Evolutionary conservation across 2,113 vertebrate genomes (phyloP).

Genomic region (Serinus canaria): DNA sequence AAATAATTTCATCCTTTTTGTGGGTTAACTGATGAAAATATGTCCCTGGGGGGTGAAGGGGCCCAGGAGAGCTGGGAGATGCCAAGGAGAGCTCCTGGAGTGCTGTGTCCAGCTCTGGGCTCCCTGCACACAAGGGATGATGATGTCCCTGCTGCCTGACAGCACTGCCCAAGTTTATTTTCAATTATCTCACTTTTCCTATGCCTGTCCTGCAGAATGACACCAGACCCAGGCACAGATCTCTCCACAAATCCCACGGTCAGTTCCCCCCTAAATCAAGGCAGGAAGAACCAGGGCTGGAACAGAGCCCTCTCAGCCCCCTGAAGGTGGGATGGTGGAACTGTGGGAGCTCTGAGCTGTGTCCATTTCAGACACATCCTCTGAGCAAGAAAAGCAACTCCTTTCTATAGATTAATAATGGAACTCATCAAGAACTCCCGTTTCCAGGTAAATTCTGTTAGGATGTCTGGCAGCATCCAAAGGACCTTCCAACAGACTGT

Average conservation of each 20-base stretch:
- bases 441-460: background rate
- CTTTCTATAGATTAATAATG: background rate
- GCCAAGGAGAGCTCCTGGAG: background rate
- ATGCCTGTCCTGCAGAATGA: background rate
- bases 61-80: background rate
- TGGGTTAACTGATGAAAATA: background rate
- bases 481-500: background rate
- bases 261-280: background rate
- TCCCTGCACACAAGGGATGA: rapidly evolving
- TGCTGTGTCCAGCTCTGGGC: background rate
- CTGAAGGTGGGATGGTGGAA: background rate
- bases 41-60: rapidly evolving
- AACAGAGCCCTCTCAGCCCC: background rate
- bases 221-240: background rate
- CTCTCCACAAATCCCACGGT: background rate
- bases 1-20: background rate
- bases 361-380: background rate
- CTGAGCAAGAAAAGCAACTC: background rate
- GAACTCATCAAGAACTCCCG: background rate
- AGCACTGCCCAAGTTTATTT: background rate
- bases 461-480: background rate
- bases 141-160: background rate
- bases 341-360: background rate
- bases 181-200: background rate
- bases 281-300: background rate